Evolutionary conservation across 2,113 vertebrate genomes (phyloP).

Genomic region (Ameiurus melas): DNA sequence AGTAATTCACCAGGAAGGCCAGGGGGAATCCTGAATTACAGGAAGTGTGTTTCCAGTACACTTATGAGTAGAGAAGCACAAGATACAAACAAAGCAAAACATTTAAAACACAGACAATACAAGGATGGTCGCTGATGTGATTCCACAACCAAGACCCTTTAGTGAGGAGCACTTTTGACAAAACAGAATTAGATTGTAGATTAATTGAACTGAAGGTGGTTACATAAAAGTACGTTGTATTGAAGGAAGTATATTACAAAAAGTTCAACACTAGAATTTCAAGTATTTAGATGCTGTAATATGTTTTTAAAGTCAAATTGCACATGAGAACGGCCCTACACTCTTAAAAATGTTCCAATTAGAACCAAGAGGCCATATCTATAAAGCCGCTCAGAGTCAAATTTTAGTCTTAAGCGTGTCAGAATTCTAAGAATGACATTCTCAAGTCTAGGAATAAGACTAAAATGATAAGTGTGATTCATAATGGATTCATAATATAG

Average conservation of each 20-base stretch:
- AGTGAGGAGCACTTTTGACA: not conserved
- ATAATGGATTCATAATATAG: no score
- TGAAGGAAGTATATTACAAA: not conserved
- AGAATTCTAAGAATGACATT: no score
- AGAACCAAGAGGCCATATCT: no score
- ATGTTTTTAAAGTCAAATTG: not conserved
- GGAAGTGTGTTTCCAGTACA: constrained; percentile 1
- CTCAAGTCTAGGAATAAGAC: no score
- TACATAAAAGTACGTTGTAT: not conserved
- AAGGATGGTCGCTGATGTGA: not conserved
- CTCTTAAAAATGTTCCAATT: no score
- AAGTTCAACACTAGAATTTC: not conserved
- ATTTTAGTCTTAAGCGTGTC: no score
- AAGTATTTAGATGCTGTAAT: not conserved
- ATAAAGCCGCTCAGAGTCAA: no score
- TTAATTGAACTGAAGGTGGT: not conserved
- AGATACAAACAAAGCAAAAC: not conserved
- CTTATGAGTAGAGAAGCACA: not conserved
- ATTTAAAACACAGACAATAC: not conserved
- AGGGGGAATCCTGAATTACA: constrained; percentile 17
- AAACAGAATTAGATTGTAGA: not conserved
- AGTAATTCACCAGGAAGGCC: not conserved
- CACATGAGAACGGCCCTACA: not conserved
- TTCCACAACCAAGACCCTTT: not conserved
- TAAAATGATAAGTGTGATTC: no score